Conservation (phyloP, 2,113 vertebrate genomes). For the Mobula hypostoma region DNA sequence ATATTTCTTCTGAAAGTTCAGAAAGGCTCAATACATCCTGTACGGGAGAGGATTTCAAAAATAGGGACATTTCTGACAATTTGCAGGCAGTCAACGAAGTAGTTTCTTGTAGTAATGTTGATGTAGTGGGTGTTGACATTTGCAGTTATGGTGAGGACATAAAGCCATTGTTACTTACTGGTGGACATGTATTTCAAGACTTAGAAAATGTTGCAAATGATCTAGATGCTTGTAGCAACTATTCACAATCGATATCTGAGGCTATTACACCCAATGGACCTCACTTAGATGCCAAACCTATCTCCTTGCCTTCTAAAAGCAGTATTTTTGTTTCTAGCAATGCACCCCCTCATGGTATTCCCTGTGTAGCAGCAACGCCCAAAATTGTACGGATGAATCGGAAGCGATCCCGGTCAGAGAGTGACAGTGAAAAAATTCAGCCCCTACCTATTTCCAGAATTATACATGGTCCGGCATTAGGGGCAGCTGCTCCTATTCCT, state of each 20-base stretch:
- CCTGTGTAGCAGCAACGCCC: slow-evolving; percentile 65
- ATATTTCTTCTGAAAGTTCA: slow-evolving; percentile 69
- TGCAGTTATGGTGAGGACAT: slow-evolving; percentile 83
- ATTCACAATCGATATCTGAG: slow-evolving; percentile 63
- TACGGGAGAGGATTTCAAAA: slow-evolving; percentile 71
- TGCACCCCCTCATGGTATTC: slow-evolving; percentile 63
- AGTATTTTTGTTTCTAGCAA: slow-evolving; percentile 63
- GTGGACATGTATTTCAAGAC: slow-evolving; percentile 85
- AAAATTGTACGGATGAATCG: slow-evolving; percentile 78
- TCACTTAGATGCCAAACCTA: slow-evolving; percentile 60
- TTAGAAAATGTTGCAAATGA: slow-evolving; percentile 78
- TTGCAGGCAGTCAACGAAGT: slow-evolving; percentile 76
- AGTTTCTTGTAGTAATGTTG: slow-evolving; percentile 66
- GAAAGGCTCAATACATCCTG: slow-evolving; percentile 65
- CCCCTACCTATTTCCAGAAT: slow-evolving; percentile 88
- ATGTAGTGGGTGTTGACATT: slow-evolving; percentile 74
- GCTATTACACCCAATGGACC: slow-evolving; percentile 70
- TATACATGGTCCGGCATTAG: slow-evolving; percentile 73
- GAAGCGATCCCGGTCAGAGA: slow-evolving; percentile 89
- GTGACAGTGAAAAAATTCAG: slow-evolving; percentile 87
- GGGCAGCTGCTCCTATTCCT: slow-evolving; percentile 67
- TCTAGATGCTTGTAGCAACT: slow-evolving; percentile 61
- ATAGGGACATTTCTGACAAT: slow-evolving; percentile 64
- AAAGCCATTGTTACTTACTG: slow-evolving; percentile 83
- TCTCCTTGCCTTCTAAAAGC: slow-evolving; percentile 70